phyloP scores from a whole-genome alignment of 2,888 invertebrate species.

The Cynaeus angustus region DNA sequence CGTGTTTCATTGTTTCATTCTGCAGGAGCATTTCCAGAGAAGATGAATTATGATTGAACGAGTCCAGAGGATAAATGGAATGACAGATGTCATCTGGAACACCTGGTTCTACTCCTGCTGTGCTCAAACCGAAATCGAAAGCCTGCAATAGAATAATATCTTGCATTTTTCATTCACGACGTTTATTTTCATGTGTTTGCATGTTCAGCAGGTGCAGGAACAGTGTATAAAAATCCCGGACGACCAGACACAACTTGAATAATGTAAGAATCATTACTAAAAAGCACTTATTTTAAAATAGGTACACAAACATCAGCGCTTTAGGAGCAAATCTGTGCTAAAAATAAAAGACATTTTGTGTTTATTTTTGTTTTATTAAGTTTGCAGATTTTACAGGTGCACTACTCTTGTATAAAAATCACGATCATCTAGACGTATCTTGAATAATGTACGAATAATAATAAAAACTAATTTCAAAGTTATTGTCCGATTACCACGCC shows the following conservation, averaged over 20 bases:
- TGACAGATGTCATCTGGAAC: constrained; percentile 53
- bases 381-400: constrained; percentile 2
- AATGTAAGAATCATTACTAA: neutral
- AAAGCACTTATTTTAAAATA: neutral
- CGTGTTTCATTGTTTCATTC: constrained; percentile 50
- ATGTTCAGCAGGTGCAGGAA: constrained; percentile 10
- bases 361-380: neutral
- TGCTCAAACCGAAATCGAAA: constrained; percentile 38
- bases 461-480: constrained; percentile 24
- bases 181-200: constrained; percentile 40
- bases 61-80: constrained; percentile 52
- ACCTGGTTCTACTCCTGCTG: constrained; percentile 46
- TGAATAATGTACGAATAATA: constrained; percentile 18
- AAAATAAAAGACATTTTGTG: no score
- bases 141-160: constrained; percentile 41
- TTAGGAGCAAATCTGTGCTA: no score
- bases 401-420: neutral
- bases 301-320: no score
- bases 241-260: neutral
- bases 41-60: constrained; percentile 55
- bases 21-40: constrained; percentile 35
- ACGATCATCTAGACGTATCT: neutral
- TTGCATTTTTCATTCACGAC: constrained; percentile 45
- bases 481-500: constrained; percentile 15
- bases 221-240: neutral